These are phyloP conservation scores for Drosophila obscura DNA, from an alignment of 1,140 invertebrate species.

Conservation along the genomic window DNA sequence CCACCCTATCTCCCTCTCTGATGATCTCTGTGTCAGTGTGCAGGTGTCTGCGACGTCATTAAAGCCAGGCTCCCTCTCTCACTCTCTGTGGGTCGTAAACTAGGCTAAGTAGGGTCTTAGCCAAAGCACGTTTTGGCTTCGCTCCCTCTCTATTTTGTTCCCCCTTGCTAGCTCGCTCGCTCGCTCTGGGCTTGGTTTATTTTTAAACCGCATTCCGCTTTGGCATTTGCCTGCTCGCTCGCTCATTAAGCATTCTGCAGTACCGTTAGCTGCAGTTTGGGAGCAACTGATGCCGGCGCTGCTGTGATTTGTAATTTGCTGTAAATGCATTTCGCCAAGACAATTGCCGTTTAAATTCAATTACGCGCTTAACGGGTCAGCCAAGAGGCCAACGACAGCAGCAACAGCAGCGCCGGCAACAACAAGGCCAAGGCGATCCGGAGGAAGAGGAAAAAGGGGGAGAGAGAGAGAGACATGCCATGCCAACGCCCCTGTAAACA, in stretches of 20 bases:
- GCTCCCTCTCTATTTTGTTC: constrained; percentile 3
- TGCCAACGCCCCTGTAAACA: constrained; percentile 48
- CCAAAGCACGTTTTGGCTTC: constrained; percentile 75
- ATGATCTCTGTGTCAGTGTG: constrained; percentile 2
- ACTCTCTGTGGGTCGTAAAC: constrained; percentile 55
- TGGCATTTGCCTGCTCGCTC: constrained; percentile 44
- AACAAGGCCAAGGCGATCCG: constrained; percentile 37
- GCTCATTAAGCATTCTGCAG: constrained; percentile 39
- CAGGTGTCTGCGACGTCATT: constrained; percentile 60
- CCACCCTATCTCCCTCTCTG: constrained; percentile 1
- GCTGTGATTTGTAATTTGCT: constrained; percentile 43
- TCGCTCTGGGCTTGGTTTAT: constrained; percentile 67
- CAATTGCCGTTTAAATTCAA: constrained; percentile 74
- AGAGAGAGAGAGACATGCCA: neutral
- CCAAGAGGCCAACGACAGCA: constrained; percentile 50
- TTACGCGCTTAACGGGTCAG: constrained; percentile 66
- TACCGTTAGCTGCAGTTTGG: constrained; percentile 65
- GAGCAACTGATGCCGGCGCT: constrained; percentile 32
- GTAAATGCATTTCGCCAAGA: constrained; percentile 52
- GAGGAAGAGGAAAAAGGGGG: constrained; percentile 14
- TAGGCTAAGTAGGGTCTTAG: constrained; percentile 79
- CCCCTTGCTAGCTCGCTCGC: neutral
- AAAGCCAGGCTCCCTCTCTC: constrained; percentile 50
- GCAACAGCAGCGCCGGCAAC: neutral
- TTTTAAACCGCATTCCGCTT: constrained; percentile 77